These are phyloP conservation scores for Drosophila pullipes DNA, from an alignment of 2,888 invertebrate species.

Conservation along the genomic window DNA sequence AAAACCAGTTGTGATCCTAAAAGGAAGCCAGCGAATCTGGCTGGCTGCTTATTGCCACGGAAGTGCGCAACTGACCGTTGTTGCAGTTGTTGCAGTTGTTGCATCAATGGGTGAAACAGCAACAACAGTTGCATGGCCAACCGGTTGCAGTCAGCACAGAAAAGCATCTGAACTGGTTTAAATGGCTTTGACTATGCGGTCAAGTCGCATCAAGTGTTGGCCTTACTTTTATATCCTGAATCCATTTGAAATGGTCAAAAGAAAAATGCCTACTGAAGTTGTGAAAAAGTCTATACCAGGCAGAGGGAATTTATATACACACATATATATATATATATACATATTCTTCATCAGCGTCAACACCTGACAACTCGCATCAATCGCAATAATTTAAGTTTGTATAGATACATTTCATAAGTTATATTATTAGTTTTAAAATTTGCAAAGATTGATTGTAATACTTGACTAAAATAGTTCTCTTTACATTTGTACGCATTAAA, in stretches of 20 bases:
- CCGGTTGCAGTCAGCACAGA: slow-evolving; percentile 17
- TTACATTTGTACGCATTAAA: background rate
- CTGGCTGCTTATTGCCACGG: slow-evolving; percentile 64
- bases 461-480: background rate
- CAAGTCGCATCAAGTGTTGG: slow-evolving; percentile 43
- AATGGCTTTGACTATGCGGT: slow-evolving; percentile 48
- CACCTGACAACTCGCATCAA: background rate
- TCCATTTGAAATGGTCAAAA: background rate
- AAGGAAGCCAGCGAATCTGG: slow-evolving; percentile 45
- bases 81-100: slow-evolving; percentile 29
- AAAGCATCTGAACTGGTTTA: slow-evolving; percentile 68
- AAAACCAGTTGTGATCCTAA: slow-evolving; percentile 45
- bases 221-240: slow-evolving; percentile 44
- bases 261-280: background rate
- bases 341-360: background rate
- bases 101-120: slow-evolving; percentile 47
- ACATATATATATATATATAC: background rate
- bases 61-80: slow-evolving; percentile 48
- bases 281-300: background rate
- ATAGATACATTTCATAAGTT: background rate
- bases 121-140: slow-evolving; percentile 21
- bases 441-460: background rate
- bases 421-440: background rate
- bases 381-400: background rate
- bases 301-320: background rate